phyloP scores from a whole-genome alignment of 2,113 vertebrate genomes.

The Dicaeum eximium region DNA sequence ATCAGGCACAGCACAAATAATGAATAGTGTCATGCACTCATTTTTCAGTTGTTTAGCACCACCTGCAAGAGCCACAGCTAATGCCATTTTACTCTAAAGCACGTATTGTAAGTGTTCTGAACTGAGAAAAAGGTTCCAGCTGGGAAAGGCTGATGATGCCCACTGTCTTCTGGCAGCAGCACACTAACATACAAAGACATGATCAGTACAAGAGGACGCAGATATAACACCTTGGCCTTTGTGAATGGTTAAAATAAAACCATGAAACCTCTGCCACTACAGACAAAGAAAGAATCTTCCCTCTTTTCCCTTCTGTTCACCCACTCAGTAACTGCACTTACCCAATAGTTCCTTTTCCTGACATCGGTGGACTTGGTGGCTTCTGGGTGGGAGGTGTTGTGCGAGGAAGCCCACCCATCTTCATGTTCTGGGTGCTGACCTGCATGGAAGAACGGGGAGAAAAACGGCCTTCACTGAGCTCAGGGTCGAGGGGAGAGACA shows the following conservation, averaged over 20 bases:
- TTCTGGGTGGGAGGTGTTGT: slow-evolving; percentile 98
- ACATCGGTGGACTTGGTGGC: slow-evolving; percentile 92
- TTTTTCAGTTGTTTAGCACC: neutral
- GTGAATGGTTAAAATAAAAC: neutral
- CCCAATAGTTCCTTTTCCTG: slow-evolving; percentile 97
- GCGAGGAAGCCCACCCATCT: slow-evolving; percentile 91
- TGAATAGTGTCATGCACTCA: neutral
- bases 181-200: neutral
- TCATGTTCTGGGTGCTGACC: slow-evolving; percentile 99
- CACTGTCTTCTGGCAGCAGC: neutral
- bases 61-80: neutral
- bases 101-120: neutral
- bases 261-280: neutral
- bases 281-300: neutral
- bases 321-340: slow-evolving; percentile 70
- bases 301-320: neutral
- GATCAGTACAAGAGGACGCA: neutral
- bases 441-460: slow-evolving; percentile 60
- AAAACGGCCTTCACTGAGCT: slow-evolving; percentile 51
- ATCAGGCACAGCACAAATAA: neutral
- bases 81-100: neutral
- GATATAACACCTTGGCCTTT: neutral
- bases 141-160: neutral
- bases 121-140: neutral
- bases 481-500: neutral